Evolutionary conservation across 2,888 invertebrate species (phyloP).

Genomic region (Dicranocentrus wangi): DNA sequence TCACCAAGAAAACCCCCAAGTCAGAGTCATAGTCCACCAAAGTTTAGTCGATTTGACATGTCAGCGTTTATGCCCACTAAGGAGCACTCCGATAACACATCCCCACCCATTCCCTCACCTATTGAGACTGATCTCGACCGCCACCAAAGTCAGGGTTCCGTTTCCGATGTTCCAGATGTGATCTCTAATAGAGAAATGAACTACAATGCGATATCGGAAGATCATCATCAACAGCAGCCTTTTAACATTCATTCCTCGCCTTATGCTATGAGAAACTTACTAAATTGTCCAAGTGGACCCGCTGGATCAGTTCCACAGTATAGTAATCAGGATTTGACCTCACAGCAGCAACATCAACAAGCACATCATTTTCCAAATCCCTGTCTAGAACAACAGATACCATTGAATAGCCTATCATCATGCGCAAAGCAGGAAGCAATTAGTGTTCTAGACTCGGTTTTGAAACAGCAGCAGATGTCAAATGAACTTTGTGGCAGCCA

Average conservation of each 20-base stretch:
- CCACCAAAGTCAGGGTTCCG: slow-evolving; percentile 17
- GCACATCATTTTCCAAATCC: slow-evolving; percentile 20
- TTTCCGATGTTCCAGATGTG: neutral
- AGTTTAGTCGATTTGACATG: slow-evolving; percentile 72
- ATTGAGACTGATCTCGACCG: slow-evolving; percentile 27
- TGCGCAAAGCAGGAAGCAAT: slow-evolving; percentile 62
- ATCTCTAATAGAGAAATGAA: slow-evolving; percentile 18
- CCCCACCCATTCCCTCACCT: neutral
- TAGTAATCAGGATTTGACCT: slow-evolving; percentile 8
- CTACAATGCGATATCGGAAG: slow-evolving; percentile 8
- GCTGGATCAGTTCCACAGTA: neutral
- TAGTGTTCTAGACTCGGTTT: slow-evolving; percentile 51
- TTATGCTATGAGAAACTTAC: slow-evolving; percentile 71
- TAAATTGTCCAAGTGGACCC: slow-evolving; percentile 63
- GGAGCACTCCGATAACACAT: neutral
- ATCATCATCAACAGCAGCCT: slow-evolving; percentile 53
- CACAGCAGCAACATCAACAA: slow-evolving; percentile 10
- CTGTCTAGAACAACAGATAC: slow-evolving; percentile 48
- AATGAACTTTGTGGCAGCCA: neutral
- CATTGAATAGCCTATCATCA: slow-evolving; percentile 41
- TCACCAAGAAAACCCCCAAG: slow-evolving; percentile 55
- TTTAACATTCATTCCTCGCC: slow-evolving; percentile 71
- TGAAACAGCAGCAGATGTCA: slow-evolving; percentile 51
- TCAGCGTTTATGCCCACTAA: slow-evolving; percentile 67
- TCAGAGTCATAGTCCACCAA: slow-evolving; percentile 68